Evolutionary conservation across 2,888 invertebrate species (phyloP).

Genomic region (Pyrgus malvae): DNA sequence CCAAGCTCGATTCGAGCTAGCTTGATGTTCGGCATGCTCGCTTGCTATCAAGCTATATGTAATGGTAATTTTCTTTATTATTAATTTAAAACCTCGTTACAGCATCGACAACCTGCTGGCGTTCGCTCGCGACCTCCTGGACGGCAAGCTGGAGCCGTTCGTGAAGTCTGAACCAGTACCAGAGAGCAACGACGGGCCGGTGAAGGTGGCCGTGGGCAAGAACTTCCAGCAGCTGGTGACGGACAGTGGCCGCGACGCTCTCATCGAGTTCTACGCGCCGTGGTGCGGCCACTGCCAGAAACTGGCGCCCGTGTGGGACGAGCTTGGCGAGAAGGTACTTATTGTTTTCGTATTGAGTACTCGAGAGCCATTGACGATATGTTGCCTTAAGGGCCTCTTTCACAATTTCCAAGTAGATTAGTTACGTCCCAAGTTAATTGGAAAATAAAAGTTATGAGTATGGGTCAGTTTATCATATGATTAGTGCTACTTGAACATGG

Average conservation of each 20-base stretch:
- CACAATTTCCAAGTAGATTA: too few relatives aligned
- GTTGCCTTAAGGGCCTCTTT: too few relatives aligned
- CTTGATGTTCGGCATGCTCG: too few relatives aligned
- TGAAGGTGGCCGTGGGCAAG: slow-evolving; percentile 96
- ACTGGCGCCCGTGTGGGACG: slow-evolving; percentile 95
- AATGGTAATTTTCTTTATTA: neutral
- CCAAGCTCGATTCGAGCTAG: too few relatives aligned
- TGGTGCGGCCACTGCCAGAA: slow-evolving; percentile 99
- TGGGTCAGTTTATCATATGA: too few relatives aligned
- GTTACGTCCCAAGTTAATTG: too few relatives aligned
- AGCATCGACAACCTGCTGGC: slow-evolving; percentile 91
- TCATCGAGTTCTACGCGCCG: slow-evolving; percentile 99
- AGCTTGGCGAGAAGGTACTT: slow-evolving; percentile 92
- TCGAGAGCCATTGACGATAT: too few relatives aligned
- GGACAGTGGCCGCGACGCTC: slow-evolving; percentile 94
- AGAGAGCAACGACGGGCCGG: slow-evolving; percentile 90
- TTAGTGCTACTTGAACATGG: too few relatives aligned
- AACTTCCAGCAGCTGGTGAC: slow-evolving; percentile 97
- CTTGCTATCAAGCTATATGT: too few relatives aligned
- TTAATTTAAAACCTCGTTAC: slow-evolving; percentile 37
- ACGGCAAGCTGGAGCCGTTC: slow-evolving; percentile 93
- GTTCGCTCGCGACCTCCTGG: slow-evolving; percentile 92
- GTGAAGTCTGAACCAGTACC: slow-evolving; percentile 97
- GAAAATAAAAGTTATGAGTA: too few relatives aligned
- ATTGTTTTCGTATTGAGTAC: too few relatives aligned